Percentiles rank a stretch among this genome's conserved stretches.
phyloP scores from a whole-genome alignment of 35 echinoderm and acorn worm genomes.

The Anneissia japonica region DNA sequence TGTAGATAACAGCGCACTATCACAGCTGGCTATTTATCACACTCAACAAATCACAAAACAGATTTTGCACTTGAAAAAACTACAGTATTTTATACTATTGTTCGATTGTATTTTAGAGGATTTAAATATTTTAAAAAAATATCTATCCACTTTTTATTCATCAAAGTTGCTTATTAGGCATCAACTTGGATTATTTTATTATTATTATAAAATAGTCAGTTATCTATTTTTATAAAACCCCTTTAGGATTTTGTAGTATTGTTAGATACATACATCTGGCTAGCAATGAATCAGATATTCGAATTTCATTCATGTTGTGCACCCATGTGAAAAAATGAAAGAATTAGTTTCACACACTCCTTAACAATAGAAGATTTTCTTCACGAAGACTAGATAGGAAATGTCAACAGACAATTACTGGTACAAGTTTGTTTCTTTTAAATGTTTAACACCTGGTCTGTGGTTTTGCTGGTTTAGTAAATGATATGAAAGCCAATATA shows the following conservation, averaged over 20 bases:
- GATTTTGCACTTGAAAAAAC: background rate
- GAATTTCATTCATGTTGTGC: background rate
- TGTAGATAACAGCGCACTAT: background rate
- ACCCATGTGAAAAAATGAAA: background rate
- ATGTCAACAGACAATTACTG: background rate
- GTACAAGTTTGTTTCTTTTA: background rate
- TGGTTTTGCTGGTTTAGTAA: background rate
- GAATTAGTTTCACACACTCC: background rate
- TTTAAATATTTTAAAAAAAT: too few species aligned
- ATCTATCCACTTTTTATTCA: too few species aligned
- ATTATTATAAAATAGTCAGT: too few species aligned
- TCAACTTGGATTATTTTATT: too few species aligned
- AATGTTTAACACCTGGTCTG: background rate
- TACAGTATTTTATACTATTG: background rate
- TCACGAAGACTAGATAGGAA: background rate
- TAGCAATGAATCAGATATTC: background rate
- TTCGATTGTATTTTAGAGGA: too few species aligned
- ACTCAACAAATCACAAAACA: background rate
- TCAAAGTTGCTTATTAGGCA: too few species aligned
- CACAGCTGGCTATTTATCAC: background rate
- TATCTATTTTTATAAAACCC: too few species aligned
- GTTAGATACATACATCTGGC: too few species aligned
- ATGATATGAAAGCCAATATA: background rate
- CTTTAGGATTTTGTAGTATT: too few species aligned
- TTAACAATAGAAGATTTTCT: background rate